Evolutionary conservation across 2,888 invertebrate genomes (phyloP), one percentile per base, ranked within the genome.

Genomic region (Leptinotarsa juncta): DNA sequence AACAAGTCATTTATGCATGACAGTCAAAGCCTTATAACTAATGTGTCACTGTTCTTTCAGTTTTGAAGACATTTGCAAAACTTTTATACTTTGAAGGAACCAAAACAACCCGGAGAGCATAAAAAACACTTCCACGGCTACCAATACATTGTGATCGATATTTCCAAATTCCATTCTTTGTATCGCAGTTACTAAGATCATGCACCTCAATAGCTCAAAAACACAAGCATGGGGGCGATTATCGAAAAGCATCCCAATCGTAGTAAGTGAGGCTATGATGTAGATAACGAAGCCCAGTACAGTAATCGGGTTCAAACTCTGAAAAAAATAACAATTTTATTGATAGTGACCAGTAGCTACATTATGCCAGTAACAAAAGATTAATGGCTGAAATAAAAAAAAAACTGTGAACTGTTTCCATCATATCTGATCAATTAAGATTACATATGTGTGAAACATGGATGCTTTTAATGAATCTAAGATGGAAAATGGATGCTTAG

Each of bases 161-260:
- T 86, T 84, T 0, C 88, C 84, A 65, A 86, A 83, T 1, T 89
- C 84, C 71, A 88, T 87, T 74, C 90, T 88, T 75, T 87, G 88
- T 14, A 89, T 81, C 12, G 86, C 86, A 16, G 85, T 86, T 53
- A 93, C 90, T 26, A 93, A 88, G 0, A 91, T 26, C 79, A 91
- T 89, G 83, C 94, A 94, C 14, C 94, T 90, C 2, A 90, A 77
- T 1, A 93, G 89, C 86, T 95, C 95, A 51, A 93, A 87, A 2
- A 91, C 83, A 10, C 91, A 89, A 0, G 93, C 93, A 80, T 91
- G 89, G 10, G 90, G 89, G 60, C 91, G 90, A 81, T 92, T 91
- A 81, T 94, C 94, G 81, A 94, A 92, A 12, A 94, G 85, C 89
- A 94, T 90, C 1, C 94, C 94, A 68, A 94, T 93, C 32, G 92